phyloP scores from a whole-genome alignment of 30 jellyfish, hydroid and myxozoan species.

The Sanderia malayensis region DNA sequence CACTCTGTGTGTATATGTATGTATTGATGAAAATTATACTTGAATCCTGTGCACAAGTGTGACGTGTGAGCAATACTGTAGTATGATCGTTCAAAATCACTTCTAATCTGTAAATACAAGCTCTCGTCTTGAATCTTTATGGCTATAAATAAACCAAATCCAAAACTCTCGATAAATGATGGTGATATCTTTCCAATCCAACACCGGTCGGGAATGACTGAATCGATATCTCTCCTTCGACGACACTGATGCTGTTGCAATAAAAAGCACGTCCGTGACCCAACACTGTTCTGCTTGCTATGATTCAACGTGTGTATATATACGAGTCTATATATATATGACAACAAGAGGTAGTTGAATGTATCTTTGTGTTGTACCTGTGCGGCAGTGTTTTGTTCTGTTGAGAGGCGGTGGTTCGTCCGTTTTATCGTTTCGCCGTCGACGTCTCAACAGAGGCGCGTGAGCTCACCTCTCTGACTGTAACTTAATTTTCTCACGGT shows the following conservation, averaged over 20 bases:
- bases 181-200: background rate
- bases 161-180: background rate
- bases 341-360: too few relatives aligned
- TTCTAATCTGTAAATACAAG: conserved; percentile 10
- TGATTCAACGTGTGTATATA: conserved; percentile 11
- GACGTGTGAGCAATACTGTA: conserved; percentile 8
- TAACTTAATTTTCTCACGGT: conserved; percentile 71
- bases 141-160: background rate
- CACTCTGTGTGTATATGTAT: background rate
- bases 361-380: too few relatives aligned
- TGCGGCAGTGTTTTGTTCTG: too few relatives aligned
- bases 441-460: too few relatives aligned
- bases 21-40: background rate
- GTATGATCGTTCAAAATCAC: background rate
- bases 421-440: too few relatives aligned
- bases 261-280: conserved; percentile 17
- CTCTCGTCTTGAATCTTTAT: background rate
- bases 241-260: background rate
- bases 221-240: too few relatives aligned
- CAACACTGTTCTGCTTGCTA: conserved; percentile 1
- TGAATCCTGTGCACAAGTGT: background rate
- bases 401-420: too few relatives aligned
- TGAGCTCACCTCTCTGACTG: conserved; percentile 59
- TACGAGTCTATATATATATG: too few relatives aligned
- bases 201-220: too few relatives aligned